phyloP scores from a whole-genome alignment of 2,113 vertebrate species.

The Okapia johnstoni region DNA sequence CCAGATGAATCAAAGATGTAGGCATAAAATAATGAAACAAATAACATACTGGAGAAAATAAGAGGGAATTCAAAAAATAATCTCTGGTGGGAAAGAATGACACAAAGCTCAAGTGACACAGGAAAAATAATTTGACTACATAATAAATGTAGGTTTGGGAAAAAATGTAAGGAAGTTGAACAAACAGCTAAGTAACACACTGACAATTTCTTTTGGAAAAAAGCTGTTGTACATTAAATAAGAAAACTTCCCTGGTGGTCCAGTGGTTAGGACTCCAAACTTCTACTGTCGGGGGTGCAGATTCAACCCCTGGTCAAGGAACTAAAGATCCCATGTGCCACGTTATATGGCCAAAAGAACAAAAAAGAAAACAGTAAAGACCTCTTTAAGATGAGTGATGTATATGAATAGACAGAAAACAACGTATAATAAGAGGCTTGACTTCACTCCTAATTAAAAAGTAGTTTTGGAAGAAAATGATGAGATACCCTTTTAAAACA shows the following conservation, averaged over 20 bases:
- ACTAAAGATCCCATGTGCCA: background rate
- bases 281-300: background rate
- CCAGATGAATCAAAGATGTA: background rate
- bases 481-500: background rate
- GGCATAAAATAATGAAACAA: background rate
- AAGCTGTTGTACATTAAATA: background rate
- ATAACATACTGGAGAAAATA: background rate
- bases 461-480: background rate
- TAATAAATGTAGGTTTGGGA: background rate
- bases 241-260: background rate
- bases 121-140: background rate
- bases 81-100: background rate
- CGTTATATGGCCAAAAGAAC: background rate
- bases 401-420: background rate
- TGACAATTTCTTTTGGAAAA: background rate
- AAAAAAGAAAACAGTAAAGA: background rate
- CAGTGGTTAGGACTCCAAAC: background rate
- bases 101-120: background rate
- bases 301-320: background rate
- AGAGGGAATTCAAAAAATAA: background rate
- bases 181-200: background rate
- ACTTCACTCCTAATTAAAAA: background rate
- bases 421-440: background rate
- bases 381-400: background rate
- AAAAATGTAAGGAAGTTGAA: background rate